phyloP scores from a whole-genome alignment of 53 echinoderm and acorn worm species.

The Mesocentrotus franciscanus region DNA sequence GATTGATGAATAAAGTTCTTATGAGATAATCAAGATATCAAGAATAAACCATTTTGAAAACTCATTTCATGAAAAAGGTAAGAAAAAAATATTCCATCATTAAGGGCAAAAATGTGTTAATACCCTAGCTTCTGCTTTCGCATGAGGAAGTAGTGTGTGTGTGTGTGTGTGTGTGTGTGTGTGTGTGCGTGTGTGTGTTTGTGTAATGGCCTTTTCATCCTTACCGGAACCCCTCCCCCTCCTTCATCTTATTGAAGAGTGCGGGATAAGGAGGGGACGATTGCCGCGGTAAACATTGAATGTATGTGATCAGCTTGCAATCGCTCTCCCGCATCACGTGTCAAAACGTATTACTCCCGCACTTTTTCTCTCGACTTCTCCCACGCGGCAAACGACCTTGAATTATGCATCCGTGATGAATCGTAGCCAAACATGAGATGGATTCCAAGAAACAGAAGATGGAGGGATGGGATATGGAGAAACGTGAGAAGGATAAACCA shows the following conservation, averaged over 20 bases:
- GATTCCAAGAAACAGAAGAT: neutral
- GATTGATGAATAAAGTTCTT: too few species aligned
- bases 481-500: neutral
- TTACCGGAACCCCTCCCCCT: too few species aligned
- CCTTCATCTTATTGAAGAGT: neutral
- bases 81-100: too few species aligned
- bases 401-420: constrained; percentile 7
- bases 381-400: neutral
- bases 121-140: too few species aligned
- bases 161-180: too few species aligned
- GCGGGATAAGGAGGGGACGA: neutral
- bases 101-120: too few species aligned
- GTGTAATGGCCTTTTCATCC: too few species aligned
- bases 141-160: too few species aligned
- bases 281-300: neutral
- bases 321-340: neutral
- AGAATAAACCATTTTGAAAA: too few species aligned
- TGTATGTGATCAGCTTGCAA: constrained; percentile 5
- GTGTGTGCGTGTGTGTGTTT: too few species aligned
- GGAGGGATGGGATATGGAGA: neutral
- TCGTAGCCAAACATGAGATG: neutral
- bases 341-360: neutral
- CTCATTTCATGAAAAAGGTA: too few species aligned
- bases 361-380: neutral
- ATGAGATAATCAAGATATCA: too few species aligned